phyloP scores from a whole-genome alignment of 1,140 invertebrate genomes.

The Apis florea region DNA sequence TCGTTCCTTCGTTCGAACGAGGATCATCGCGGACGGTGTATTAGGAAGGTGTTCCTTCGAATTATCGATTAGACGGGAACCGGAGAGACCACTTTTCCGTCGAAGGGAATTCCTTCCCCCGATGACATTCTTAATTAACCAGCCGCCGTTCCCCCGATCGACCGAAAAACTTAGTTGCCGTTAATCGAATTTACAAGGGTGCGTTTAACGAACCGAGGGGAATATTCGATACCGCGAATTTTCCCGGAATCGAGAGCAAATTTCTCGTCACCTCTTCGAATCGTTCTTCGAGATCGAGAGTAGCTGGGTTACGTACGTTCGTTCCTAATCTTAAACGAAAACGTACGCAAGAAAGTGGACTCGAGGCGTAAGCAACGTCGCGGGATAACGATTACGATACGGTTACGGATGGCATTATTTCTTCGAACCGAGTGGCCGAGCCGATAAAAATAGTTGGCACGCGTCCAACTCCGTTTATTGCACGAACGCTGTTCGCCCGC shows the following conservation, averaged over 20 bases:
- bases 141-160: not conserved
- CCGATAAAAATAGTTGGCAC: conserved; percentile 66
- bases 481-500: conserved; percentile 27
- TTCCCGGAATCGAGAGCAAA: not conserved
- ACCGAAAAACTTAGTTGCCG: not conserved
- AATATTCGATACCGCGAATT: not conserved
- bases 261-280: no score
- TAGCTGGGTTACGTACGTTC: conserved; percentile 13
- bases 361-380: conserved; percentile 53
- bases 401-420: conserved; percentile 56
- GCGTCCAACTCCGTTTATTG: conserved; percentile 62
- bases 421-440: conserved; percentile 29
- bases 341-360: conserved; percentile 58
- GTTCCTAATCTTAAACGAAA: conserved; percentile 50
- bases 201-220: not conserved
- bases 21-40: conserved; percentile 1
- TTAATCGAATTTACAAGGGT: not conserved
- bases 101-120: not conserved
- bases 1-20: no score
- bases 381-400: conserved; percentile 54
- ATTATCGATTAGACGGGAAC: not conserved
- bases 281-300: not conserved
- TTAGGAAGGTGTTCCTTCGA: not conserved
- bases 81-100: not conserved
- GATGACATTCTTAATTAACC: conserved; percentile 2